A percentile compares a stretch with the other conserved stretches of the same genome.
phyloP scores from a whole-genome alignment of 2,113 vertebrate genomes.

The Cottus gobio region DNA sequence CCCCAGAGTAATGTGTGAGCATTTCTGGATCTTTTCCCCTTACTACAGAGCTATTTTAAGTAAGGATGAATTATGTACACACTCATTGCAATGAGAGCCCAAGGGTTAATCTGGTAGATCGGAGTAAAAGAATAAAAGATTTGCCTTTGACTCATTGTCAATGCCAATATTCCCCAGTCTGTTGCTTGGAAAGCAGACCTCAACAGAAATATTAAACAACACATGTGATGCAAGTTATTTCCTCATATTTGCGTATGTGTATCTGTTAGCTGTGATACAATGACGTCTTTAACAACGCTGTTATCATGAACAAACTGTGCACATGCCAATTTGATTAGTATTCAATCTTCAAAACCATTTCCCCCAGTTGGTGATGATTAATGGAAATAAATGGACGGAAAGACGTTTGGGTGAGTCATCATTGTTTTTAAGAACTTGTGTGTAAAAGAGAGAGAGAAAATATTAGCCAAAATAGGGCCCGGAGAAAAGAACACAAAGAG shows the following conservation, averaged over 20 bases:
- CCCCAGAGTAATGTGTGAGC: constrained; percentile 44
- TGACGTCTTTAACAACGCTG: constrained; percentile 3
- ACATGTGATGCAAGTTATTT: neutral
- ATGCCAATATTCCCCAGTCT: neutral
- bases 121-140: constrained; percentile 12
- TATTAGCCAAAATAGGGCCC: neutral
- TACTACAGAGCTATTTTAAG: constrained; percentile 36
- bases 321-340: constrained; percentile 1
- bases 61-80: constrained; percentile 34
- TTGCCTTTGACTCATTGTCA: constrained; percentile 5
- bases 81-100: constrained; percentile 15
- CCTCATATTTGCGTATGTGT: neutral
- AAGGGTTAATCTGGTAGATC: constrained; percentile 20
- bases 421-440: constrained; percentile 3
- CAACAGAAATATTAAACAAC: too few relatives aligned
- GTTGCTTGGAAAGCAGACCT: constrained; percentile 31
- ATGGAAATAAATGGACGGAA: constrained; percentile 1
- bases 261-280: neutral
- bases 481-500: neutral
- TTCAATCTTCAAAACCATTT: constrained; percentile 1
- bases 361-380: neutral
- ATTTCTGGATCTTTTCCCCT: constrained; percentile 38
- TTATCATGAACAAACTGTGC: constrained; percentile 16
- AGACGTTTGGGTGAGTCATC: neutral
- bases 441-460: neutral